These are phyloP conservation scores for Macropus fuliginosus DNA, from an alignment of 2,797 vertebrate genomes.

Conservation along the genomic window DNA sequence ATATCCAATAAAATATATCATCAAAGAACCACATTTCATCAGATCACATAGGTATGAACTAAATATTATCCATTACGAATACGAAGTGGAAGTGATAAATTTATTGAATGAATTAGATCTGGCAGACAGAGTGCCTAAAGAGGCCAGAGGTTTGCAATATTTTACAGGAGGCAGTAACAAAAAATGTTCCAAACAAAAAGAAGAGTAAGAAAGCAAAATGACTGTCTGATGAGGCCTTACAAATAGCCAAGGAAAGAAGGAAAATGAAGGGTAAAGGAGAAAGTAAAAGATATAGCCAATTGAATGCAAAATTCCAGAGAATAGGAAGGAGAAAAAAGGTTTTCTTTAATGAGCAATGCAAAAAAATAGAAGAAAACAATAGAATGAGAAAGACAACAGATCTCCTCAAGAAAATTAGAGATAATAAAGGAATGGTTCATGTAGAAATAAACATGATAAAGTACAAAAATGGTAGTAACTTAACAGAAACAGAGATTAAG, in stretches of 20 bases:
- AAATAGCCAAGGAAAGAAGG: neutral
- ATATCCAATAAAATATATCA: neutral
- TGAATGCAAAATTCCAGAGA: neutral
- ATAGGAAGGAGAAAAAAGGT: neutral
- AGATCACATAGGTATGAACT: neutral
- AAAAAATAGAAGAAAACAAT: neutral
- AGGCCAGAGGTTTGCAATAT: neutral
- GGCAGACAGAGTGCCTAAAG: neutral
- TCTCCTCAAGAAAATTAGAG: neutral
- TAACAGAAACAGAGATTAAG: neutral
- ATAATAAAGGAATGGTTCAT: neutral
- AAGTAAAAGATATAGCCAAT: neutral
- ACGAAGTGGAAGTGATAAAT: neutral
- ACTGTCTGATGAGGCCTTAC: neutral
- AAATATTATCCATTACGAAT: neutral
- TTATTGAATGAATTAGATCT: neutral
- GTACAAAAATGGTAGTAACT: neutral
- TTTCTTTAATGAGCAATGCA: neutral
- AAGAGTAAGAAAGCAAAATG: neutral
- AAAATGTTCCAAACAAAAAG: neutral
- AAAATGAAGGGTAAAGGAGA: neutral
- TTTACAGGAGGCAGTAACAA: neutral
- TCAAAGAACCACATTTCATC: neutral
- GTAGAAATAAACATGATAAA: neutral
- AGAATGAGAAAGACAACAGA: neutral